These are phyloP conservation scores for Theodoxus fluviatilis DNA, from an alignment of 2,888 invertebrate species.

Conservation along the genomic window DNA sequence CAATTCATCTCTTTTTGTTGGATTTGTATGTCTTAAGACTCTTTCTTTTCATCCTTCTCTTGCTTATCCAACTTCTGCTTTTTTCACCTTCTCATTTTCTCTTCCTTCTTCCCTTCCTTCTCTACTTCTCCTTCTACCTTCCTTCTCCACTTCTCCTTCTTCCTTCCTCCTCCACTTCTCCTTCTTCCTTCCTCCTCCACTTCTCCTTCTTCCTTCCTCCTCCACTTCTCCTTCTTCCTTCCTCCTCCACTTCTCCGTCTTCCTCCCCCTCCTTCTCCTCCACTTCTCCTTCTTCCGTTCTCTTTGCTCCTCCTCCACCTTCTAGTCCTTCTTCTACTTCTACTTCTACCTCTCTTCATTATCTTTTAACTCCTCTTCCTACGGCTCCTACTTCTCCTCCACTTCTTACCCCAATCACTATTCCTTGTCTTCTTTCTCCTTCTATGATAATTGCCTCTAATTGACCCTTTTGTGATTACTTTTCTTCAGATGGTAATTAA, in stretches of 20 bases:
- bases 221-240: not conserved
- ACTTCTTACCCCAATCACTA: no score
- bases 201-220: not conserved
- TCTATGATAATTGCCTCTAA: no score
- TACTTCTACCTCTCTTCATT: not conserved
- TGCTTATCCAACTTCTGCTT: no score
- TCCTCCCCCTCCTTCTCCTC: not conserved
- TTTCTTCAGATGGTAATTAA: no score
- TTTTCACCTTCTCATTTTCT: not conserved
- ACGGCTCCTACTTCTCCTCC: no score
- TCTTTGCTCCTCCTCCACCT: not conserved
- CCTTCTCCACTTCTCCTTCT: not conserved
- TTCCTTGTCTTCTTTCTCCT: no score
- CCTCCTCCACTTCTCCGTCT: no score
- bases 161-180: not conserved
- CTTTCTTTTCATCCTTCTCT: no score
- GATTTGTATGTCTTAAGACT: no score
- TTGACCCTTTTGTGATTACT: no score
- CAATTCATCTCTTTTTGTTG: no score
- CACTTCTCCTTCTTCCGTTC: not conserved
- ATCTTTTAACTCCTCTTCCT: not conserved
- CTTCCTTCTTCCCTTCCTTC: not conserved
- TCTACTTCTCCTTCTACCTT: slow-evolving; percentile 16
- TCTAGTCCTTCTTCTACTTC: slow-evolving; percentile 18
- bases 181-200: not conserved